Base-by-base conservation (phyloP, 1,140 invertebrate genomes). In the Bombus sylvicola region DNA sequence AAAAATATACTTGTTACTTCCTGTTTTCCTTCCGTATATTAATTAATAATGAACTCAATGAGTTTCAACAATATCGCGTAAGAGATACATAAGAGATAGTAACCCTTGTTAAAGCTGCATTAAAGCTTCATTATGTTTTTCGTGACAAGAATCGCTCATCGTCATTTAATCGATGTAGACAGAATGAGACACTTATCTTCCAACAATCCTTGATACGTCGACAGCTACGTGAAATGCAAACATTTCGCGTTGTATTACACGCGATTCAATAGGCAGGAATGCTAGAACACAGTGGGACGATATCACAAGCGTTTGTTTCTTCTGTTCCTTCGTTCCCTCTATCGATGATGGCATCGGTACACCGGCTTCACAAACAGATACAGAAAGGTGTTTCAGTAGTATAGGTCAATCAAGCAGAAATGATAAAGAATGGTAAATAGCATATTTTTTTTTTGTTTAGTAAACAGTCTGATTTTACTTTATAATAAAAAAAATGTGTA, bases 111-210 rank as follows among this genome's bases (percentile, higher is more conserved):
- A 18, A n/a, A 22, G 22, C 22, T 69, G 15, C n/a, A n/a, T 12
- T 34, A 37, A 25, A 69, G 34, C 28, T 71, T 4, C 3, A 9
- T 28, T 6, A 12, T 18, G 18, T n/a, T 47, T 69, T 71, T 76
- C 72, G 28, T 15, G 22, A 37, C 76, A 69, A 85, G 80, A 72
- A 77, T 74, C 53, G 15, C 64, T 18, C n/a, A 31, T 66, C 31
- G 13, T 22, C 34, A 39, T 8, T 57, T 86, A 82, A 90, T 89
- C 88, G 81, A 90, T 89, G 59, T 57, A 57, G 47, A 83, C 83
- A 81, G 77, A 83, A 89, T 72, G 81, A 72, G 85, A 89, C 77
- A 78, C 85, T 89, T 89, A 90, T 89, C 88, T 90, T 69, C 72
- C 74, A 78, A 89, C 79, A 77, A 74, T 53, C 64, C 78, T 87